Conservation (phyloP, 1,140 invertebrate genomes). For the Meloidogyne hapla region DNA sequence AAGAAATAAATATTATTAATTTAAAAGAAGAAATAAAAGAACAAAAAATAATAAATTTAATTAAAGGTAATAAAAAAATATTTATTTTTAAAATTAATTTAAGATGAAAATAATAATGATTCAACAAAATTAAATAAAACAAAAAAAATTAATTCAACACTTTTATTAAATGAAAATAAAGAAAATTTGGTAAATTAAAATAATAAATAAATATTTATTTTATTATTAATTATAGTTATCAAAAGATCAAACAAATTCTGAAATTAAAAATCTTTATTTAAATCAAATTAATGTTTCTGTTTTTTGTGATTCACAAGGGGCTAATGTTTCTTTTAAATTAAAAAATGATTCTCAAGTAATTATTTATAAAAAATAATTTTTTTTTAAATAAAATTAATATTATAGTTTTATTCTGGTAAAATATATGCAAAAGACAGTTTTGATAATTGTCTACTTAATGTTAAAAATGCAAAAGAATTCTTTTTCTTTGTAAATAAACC, state of each 20-base stretch:
- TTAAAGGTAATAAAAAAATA: too few relatives aligned
- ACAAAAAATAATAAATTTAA: too few relatives aligned
- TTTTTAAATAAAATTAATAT: slow-evolving; percentile 1
- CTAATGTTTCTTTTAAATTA: slow-evolving; percentile 48
- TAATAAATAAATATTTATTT: too few relatives aligned
- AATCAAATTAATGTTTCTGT: slow-evolving; percentile 34
- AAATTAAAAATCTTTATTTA: not conserved
- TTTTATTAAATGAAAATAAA: too few relatives aligned
- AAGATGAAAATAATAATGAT: too few relatives aligned
- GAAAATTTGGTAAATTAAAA: too few relatives aligned
- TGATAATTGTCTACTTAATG: slow-evolving; percentile 43
- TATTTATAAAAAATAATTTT: slow-evolving; percentile 15
- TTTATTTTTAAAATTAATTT: too few relatives aligned
- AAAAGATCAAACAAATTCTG: not conserved
- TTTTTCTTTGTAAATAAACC: slow-evolving; percentile 49
- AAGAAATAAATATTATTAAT: too few relatives aligned
- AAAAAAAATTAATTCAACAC: too few relatives aligned
- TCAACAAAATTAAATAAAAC: too few relatives aligned
- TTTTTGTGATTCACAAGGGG: slow-evolving; percentile 38
- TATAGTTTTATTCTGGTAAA: slow-evolving; percentile 48
- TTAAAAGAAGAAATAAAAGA: too few relatives aligned
- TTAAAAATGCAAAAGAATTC: slow-evolving; percentile 42
- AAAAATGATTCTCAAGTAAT: slow-evolving; percentile 9
- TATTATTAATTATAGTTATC: too few relatives aligned
- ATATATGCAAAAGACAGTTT: slow-evolving; percentile 54